phyloP scores from a whole-genome alignment of 2,888 invertebrate species.

The Hybos culiciformis region DNA sequence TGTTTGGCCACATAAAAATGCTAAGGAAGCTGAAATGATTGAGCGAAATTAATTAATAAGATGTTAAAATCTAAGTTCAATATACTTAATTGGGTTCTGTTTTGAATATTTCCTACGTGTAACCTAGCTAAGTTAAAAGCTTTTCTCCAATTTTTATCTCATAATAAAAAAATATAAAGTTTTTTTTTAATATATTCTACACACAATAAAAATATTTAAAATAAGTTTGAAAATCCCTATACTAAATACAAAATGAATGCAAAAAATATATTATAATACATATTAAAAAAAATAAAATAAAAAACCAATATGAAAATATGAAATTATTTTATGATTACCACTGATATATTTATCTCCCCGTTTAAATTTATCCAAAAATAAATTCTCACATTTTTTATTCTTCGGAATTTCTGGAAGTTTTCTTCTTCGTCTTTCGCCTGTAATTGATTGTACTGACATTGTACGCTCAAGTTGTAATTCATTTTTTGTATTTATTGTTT shows the following conservation, averaged over 20 bases:
- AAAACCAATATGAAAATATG: slow-evolving; percentile 2
- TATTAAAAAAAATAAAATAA: slow-evolving; percentile 9
- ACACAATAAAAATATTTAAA: too few species aligned
- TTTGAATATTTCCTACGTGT: too few species aligned
- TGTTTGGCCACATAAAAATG: slow-evolving; percentile 39
- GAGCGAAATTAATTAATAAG: background rate
- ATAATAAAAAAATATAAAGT: too few species aligned
- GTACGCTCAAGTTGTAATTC: slow-evolving; percentile 13
- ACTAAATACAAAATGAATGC: background rate
- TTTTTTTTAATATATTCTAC: too few species aligned
- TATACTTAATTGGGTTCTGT: too few species aligned
- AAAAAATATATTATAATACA: slow-evolving; percentile 4
- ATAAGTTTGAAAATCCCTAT: too few species aligned
- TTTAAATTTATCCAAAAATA: slow-evolving; percentile 18
- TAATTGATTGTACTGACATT: slow-evolving; percentile 11
- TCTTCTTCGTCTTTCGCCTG: slow-evolving; percentile 54
- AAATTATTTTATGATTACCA: slow-evolving; percentile 9
- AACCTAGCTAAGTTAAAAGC: too few species aligned
- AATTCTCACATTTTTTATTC: slow-evolving; percentile 65
- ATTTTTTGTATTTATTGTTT: slow-evolving; percentile 21
- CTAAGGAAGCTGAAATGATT: slow-evolving; percentile 45
- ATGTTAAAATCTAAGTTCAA: too few species aligned
- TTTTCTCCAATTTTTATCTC: too few species aligned
- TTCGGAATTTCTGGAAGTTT: slow-evolving; percentile 83
- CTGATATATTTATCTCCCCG: slow-evolving; percentile 1